Evolutionary conservation across 2,797 vertebrate genomes (phyloP).

Genomic region (Sebastes reedi): DNA sequence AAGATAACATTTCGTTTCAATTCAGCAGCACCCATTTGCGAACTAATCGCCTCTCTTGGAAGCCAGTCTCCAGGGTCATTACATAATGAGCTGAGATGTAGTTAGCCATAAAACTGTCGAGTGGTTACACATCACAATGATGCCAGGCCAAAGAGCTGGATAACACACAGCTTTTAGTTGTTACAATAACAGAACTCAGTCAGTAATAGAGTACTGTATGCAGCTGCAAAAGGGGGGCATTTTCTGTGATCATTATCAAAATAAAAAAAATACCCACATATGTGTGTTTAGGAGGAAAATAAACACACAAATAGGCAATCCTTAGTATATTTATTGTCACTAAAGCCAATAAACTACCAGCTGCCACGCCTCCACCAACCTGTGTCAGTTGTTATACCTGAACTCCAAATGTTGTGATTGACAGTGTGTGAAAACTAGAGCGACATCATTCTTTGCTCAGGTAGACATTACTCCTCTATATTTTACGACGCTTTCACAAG

Average conservation of each 20-base stretch:
- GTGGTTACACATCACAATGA: slow-evolving; percentile 63
- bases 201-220: background rate
- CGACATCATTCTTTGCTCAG: no score
- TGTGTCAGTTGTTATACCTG: background rate
- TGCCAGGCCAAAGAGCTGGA: slow-evolving; percentile 42
- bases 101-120: slow-evolving; percentile 75
- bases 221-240: background rate
- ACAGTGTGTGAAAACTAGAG: background rate
- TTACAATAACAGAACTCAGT: slow-evolving; percentile 30
- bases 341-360: background rate
- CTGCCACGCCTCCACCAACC: background rate
- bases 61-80: slow-evolving; percentile 72
- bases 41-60: slow-evolving; percentile 69
- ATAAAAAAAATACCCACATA: background rate
- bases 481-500: no score
- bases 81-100: slow-evolving; percentile 66
- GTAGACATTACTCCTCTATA: no score
- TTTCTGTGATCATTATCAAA: background rate
- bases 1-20: slow-evolving; percentile 72
- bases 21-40: slow-evolving; percentile 67
- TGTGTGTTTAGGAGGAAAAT: background rate
- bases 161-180: slow-evolving; percentile 48
- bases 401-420: background rate
- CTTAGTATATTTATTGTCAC: background rate
- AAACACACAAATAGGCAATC: background rate